Conservation (phyloP, 2,888 invertebrate genomes). For the Temnothorax rugatulus region DNA sequence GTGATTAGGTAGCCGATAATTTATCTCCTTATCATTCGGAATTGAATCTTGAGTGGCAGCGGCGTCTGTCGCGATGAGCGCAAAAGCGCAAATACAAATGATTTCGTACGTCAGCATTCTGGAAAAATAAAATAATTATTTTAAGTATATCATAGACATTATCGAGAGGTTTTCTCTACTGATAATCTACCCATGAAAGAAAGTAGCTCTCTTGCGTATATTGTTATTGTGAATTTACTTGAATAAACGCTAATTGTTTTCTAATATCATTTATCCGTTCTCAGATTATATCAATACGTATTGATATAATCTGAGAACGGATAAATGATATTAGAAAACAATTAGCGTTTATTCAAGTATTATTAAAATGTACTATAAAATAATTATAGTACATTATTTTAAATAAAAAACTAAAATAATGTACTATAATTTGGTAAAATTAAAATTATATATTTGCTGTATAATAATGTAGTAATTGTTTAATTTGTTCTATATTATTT, state of each 20-base stretch:
- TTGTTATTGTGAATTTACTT: not conserved
- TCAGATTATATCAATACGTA: not conserved
- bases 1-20: constrained; percentile 87
- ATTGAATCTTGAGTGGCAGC: not conserved
- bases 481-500: not conserved
- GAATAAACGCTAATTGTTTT: not conserved
- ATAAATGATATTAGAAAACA: not conserved
- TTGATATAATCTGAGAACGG: not conserved
- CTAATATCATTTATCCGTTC: not conserved
- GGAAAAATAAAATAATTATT: not conserved
- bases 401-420: not conserved
- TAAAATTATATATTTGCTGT: not conserved
- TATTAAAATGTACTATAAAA: too few species aligned
- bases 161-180: not conserved
- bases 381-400: too few species aligned
- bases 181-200: not conserved
- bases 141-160: not conserved
- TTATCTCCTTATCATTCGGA: not conserved
- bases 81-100: not conserved
- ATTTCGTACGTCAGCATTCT: constrained; percentile 21
- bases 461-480: not conserved
- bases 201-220: not conserved
- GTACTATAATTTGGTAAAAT: not conserved
- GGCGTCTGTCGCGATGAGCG: not conserved
- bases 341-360: not conserved